Evolutionary conservation across 2,797 vertebrate genomes (phyloP).

Genomic region (Paedocypris micromegethes): DNA sequence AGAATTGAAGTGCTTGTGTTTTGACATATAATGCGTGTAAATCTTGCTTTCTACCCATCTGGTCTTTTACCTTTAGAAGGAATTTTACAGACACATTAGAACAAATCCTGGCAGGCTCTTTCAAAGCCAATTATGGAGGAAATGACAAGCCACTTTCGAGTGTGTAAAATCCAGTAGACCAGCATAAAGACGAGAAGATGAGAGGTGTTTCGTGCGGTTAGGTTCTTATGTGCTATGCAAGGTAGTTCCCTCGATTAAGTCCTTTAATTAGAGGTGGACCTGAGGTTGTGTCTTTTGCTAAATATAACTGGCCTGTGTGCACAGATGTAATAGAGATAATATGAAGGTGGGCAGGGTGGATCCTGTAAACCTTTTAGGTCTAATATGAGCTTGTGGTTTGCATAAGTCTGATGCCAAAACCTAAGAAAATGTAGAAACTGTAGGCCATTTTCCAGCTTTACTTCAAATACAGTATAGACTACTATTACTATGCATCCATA

Average conservation of each 20-base stretch:
- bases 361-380: too few relatives aligned
- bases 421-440: too few relatives aligned
- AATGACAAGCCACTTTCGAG: not conserved
- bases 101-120: conserved; percentile 34
- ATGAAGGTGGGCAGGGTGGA: not conserved
- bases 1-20: not conserved
- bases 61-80: conserved; percentile 1
- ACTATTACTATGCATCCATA: too few relatives aligned
- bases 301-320: not conserved
- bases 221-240: not conserved
- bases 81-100: conserved; percentile 16
- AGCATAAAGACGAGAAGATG: not conserved
- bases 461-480: too few relatives aligned
- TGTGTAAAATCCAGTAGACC: not conserved
- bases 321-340: not conserved
- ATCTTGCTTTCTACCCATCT: not conserved
- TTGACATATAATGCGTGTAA: too few relatives aligned
- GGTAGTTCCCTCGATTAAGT: not conserved
- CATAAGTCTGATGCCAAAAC: too few relatives aligned
- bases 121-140: conserved; percentile 44
- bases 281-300: not conserved
- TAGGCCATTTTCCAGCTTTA: too few relatives aligned
- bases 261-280: not conserved
- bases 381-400: too few relatives aligned
- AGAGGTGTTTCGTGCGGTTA: not conserved